Evolutionary conservation across 2,888 invertebrate genomes (phyloP).

Genomic region (Idaea dimidiata): DNA sequence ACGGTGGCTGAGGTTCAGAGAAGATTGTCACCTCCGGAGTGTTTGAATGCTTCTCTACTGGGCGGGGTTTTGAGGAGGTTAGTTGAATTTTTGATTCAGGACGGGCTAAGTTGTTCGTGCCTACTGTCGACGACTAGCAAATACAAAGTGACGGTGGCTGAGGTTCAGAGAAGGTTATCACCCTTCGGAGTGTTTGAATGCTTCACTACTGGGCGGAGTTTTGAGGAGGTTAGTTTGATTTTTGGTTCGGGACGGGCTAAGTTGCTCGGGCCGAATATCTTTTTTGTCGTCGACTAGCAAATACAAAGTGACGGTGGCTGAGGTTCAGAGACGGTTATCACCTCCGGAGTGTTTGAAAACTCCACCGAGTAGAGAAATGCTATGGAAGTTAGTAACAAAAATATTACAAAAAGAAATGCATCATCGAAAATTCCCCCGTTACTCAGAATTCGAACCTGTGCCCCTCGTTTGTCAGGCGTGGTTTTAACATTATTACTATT

Average conservation of each 20-base stretch:
- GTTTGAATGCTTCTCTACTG: conserved; percentile 97
- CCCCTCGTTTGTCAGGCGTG: no score
- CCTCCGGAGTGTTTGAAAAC: conserved; percentile 99
- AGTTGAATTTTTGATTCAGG: conserved; percentile 34
- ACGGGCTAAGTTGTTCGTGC: no score
- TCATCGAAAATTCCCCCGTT: no score
- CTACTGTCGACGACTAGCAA: no score
- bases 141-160: conserved; percentile 97
- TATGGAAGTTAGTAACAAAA: conserved; percentile 94
- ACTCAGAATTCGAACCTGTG: no score
- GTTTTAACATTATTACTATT: no score
- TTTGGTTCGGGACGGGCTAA: neutral
- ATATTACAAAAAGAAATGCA: no score
- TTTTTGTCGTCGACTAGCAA: conserved; percentile 57
- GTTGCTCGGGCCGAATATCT: conserved; percentile 80
- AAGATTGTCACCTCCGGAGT: conserved; percentile 98
- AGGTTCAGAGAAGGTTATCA: conserved; percentile 97
- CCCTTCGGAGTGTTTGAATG: conserved; percentile 99
- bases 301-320: conserved; percentile 97
- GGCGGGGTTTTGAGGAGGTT: conserved; percentile 98
- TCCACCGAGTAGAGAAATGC: conserved; percentile 96
- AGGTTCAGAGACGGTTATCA: conserved; percentile 97
- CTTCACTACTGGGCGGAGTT: conserved; percentile 98
- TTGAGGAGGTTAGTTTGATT: conserved; percentile 87
- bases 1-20: conserved; percentile 99